Evolutionary conservation across 2,888 invertebrate genomes (phyloP).

Genomic region (Mermis nigrescens): DNA sequence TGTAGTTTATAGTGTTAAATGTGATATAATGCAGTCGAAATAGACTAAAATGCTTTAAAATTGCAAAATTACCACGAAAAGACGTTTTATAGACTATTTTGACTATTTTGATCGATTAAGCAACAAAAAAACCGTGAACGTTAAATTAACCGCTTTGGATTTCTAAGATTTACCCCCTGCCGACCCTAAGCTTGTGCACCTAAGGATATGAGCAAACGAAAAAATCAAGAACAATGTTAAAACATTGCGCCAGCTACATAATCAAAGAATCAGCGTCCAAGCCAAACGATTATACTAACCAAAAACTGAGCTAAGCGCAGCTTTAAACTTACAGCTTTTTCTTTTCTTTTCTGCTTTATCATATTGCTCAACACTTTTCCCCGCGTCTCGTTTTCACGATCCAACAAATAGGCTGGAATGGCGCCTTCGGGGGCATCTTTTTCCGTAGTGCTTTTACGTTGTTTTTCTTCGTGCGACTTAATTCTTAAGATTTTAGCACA

Average conservation of each 20-base stretch:
- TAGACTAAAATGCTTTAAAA: too few relatives aligned
- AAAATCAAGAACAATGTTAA: background rate
- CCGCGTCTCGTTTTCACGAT: slow-evolving; percentile 75
- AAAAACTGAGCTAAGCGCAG: background rate
- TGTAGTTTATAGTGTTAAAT: too few relatives aligned
- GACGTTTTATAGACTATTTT: too few relatives aligned
- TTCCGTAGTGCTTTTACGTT: slow-evolving; percentile 49
- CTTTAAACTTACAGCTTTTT: slow-evolving; percentile 56
- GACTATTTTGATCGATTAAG: too few relatives aligned
- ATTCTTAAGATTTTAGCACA: slow-evolving; percentile 38
- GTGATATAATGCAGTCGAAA: too few relatives aligned
- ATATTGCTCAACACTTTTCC: slow-evolving; percentile 93
- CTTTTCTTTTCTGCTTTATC: slow-evolving; percentile 97
- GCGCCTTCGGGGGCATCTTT: slow-evolving; percentile 72
- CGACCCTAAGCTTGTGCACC: too few relatives aligned
- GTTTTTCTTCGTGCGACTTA: slow-evolving; percentile 84
- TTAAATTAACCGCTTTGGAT: too few relatives aligned
- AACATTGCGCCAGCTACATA: background rate
- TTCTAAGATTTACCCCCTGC: too few relatives aligned
- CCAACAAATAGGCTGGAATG: slow-evolving; percentile 81
- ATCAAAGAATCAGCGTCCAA: background rate
- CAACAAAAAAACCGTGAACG: too few relatives aligned
- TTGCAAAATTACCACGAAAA: too few relatives aligned
- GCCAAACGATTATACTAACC: background rate
- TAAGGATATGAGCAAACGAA: too few relatives aligned